Conservation (phyloP, 2,888 invertebrate genomes). For the Zygogramma bicolorata region DNA sequence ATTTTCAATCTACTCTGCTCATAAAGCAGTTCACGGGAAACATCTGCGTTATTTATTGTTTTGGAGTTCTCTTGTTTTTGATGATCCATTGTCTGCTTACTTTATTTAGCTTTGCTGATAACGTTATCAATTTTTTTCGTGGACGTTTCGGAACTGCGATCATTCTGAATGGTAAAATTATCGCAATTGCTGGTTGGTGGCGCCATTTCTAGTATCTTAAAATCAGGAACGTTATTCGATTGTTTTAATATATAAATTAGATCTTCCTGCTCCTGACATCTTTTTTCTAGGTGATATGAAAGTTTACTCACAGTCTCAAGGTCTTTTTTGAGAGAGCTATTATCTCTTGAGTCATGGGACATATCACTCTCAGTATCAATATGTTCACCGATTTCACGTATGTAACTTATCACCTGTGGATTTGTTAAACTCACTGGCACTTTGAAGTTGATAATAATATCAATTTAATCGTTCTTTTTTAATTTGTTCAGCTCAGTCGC, state of each 20-base stretch:
- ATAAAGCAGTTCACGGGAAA: slow-evolving; percentile 13
- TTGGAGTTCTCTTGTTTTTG: slow-evolving; percentile 6
- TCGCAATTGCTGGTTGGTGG: too few species aligned
- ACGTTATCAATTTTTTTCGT: slow-evolving; percentile 1
- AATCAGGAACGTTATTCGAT: background rate
- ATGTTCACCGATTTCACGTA: slow-evolving; percentile 7
- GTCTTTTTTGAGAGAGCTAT: background rate
- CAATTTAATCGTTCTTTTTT: background rate
- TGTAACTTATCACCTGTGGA: slow-evolving; percentile 8
- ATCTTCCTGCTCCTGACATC: slow-evolving; percentile 11
- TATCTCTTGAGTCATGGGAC: background rate
- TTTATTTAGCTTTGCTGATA: slow-evolving; percentile 6
- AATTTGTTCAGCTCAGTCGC: slow-evolving; percentile 5
- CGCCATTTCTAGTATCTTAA: too few species aligned
- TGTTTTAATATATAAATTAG: slow-evolving; percentile 4
- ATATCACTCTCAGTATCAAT: slow-evolving; percentile 3
- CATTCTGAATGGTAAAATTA: too few species aligned
- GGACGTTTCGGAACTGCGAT: background rate
- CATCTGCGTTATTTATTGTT: slow-evolving; percentile 8
- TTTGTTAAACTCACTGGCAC: slow-evolving; percentile 5
- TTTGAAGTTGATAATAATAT: slow-evolving; percentile 8
- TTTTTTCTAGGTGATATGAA: too few species aligned
- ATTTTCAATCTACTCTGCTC: slow-evolving; percentile 13
- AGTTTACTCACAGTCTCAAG: too few species aligned
- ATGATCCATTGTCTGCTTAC: background rate